Percentiles rank a stretch among this genome's conserved stretches.
These are phyloP conservation scores for Falco peregrinus DNA, from an alignment of 2,797 vertebrate species.

Conservation along the genomic window DNA sequence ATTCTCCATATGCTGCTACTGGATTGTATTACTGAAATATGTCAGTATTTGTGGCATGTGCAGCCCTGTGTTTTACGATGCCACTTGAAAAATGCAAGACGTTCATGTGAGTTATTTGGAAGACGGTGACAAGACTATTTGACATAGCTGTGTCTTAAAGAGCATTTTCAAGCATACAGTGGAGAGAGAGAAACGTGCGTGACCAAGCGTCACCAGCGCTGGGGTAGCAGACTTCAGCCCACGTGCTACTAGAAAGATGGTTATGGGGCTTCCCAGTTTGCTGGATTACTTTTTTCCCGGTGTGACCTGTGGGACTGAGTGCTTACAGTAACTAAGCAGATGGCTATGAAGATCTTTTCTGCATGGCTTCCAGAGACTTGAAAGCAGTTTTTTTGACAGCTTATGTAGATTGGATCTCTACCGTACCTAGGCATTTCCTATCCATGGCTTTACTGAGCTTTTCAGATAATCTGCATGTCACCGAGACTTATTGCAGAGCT, in stretches of 20 bases:
- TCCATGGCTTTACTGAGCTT: not conserved
- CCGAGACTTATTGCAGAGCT: not conserved
- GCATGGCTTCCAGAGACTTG: not conserved
- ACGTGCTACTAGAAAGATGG: not conserved
- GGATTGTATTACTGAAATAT: constrained; percentile 37
- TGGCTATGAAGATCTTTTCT: not conserved
- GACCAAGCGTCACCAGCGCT: fast-evolving
- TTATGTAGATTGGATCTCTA: not conserved
- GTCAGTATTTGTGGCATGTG: not conserved
- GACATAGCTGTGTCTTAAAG: not conserved
- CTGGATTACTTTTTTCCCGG: not conserved
- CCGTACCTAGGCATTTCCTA: not conserved
- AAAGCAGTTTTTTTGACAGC: not conserved
- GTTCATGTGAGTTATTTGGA: constrained; percentile 20
- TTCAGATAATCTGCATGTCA: not conserved
- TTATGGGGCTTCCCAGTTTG: not conserved
- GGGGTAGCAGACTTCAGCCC: not conserved
- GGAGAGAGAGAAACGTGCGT: not conserved
- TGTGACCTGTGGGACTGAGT: not conserved
- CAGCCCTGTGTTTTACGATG: not conserved
- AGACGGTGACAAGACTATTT: not conserved
- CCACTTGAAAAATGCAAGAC: not conserved
- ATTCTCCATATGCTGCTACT: not conserved
- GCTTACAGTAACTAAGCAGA: not conserved
- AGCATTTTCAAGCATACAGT: not conserved